A percentile compares a stretch with the other conserved stretches of the same genome.
Conservation (phyloP, 2,113 vertebrate species). For the Catharus bicknelli region DNA sequence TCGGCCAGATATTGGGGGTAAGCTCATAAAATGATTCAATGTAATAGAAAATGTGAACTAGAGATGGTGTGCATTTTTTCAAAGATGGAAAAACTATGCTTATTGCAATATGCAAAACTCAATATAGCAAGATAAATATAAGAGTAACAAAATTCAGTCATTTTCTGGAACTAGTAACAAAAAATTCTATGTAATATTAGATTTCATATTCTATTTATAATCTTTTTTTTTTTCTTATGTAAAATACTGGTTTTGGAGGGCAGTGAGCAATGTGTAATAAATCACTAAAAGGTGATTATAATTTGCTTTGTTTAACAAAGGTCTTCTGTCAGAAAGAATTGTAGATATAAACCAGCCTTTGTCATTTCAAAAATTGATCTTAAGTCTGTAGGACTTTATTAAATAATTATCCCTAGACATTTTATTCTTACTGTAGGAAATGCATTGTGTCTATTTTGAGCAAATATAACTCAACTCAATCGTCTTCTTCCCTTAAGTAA, state of each 20-base stretch:
- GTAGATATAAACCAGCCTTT: neutral
- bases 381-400: neutral
- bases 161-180: neutral
- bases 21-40: conserved; percentile 34
- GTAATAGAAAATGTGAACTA: neutral
- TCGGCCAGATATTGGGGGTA: conserved; percentile 93
- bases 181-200: neutral
- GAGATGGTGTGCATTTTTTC: neutral
- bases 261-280: neutral
- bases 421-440: neutral
- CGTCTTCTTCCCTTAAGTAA: neutral
- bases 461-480: neutral
- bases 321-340: neutral
- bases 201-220: neutral
- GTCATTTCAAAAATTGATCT: neutral
- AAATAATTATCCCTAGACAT: neutral
- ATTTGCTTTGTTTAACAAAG: neutral
- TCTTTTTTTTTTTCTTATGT: neutral
- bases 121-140: neutral
- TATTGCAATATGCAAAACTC: neutral
- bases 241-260: neutral
- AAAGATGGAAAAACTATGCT: neutral
- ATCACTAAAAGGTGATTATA: neutral
- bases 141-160: neutral
- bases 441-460: neutral